phyloP scores from a whole-genome alignment of 2,888 invertebrate species.

The Falcaria lacertinaria region DNA sequence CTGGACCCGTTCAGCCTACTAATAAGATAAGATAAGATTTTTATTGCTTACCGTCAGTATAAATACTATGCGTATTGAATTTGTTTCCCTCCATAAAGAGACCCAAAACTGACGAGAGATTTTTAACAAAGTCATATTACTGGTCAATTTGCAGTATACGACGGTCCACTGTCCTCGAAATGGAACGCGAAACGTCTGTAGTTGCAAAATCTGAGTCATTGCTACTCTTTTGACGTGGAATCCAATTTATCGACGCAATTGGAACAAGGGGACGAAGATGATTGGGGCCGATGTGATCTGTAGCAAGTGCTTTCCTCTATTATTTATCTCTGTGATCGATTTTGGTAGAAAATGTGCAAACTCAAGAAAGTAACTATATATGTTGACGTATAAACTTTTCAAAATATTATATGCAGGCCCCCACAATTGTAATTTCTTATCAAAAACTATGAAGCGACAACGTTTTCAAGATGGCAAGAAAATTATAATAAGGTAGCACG shows the following conservation, averaged over 20 bases:
- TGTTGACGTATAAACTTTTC: too few relatives aligned
- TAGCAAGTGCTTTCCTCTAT: constrained; percentile 18
- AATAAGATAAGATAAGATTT: too few relatives aligned
- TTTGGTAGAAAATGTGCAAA: constrained; percentile 6
- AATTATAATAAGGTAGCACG: too few relatives aligned
- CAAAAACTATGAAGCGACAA: too few relatives aligned
- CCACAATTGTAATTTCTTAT: too few relatives aligned
- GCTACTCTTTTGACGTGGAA: constrained; percentile 39
- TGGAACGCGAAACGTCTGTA: constrained; percentile 32
- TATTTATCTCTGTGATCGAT: constrained; percentile 13
- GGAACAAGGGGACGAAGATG: constrained; percentile 37
- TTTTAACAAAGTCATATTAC: background rate
- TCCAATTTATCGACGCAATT: constrained; percentile 40
- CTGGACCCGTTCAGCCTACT: too few relatives aligned
- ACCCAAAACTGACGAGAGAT: background rate
- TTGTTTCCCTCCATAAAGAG: background rate
- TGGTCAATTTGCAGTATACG: background rate
- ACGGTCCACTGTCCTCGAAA: constrained; percentile 7
- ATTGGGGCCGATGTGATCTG: constrained; percentile 30
- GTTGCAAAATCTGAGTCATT: constrained; percentile 41
- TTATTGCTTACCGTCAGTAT: background rate
- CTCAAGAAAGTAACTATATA: too few relatives aligned
- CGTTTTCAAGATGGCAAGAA: too few relatives aligned
- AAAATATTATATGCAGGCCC: too few relatives aligned
- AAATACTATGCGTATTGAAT: background rate